Percentiles rank a stretch among this genome's conserved stretches.
phyloP scores from a whole-genome alignment of 2,113 vertebrate species.

The Shinisaurus crocodilurus region DNA sequence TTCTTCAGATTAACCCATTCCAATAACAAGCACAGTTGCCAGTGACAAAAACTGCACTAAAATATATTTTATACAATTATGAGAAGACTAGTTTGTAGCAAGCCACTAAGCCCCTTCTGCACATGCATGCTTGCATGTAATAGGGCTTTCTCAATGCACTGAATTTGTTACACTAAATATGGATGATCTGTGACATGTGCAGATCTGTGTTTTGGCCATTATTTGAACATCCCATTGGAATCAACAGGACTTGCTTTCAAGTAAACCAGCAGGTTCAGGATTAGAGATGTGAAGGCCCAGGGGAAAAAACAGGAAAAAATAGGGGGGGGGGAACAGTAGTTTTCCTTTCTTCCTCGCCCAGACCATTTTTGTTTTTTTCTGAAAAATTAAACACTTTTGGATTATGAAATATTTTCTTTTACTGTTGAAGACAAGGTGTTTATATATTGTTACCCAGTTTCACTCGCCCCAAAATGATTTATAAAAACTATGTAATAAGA shows the following conservation, averaged over 20 bases:
- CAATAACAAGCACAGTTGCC: not conserved
- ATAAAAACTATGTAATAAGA: no score
- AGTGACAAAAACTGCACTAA: not conserved
- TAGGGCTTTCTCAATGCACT: not conserved
- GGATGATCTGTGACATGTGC: not conserved
- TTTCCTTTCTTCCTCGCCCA: no score
- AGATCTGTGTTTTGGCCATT: not conserved
- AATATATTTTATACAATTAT: not conserved
- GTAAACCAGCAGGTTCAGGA: not conserved
- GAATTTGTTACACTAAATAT: not conserved
- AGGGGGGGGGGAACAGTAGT: no score
- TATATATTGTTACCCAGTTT: no score
- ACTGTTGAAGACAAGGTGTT: no score
- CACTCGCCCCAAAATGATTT: no score
- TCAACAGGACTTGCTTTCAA: not conserved
- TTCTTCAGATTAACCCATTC: conserved; percentile 1
- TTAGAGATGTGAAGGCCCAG: no score
- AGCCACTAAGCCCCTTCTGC: not conserved
- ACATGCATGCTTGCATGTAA: not conserved
- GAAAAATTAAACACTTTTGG: no score
- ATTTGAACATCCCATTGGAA: not conserved
- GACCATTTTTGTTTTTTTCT: no score
- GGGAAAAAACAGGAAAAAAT: no score
- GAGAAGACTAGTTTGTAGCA: not conserved
- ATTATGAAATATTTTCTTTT: no score